phyloP scores from a whole-genome alignment of 2,888 invertebrate species.

The Polymixis lichenea region DNA sequence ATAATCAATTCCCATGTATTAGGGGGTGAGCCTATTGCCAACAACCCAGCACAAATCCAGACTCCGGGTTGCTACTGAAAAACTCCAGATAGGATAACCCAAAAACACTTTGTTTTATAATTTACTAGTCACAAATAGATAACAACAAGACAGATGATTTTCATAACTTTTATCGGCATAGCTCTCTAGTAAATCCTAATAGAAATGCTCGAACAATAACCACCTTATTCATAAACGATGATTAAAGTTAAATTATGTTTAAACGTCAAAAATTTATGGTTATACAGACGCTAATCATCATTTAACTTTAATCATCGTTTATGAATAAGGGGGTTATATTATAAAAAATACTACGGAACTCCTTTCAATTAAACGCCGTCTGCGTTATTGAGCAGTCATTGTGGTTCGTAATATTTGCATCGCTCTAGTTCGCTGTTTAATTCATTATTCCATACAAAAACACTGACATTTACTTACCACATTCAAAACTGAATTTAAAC shows the following conservation, averaged over 20 bases:
- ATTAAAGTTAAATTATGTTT: no score
- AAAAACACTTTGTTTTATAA: neutral
- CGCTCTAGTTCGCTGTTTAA: conserved; percentile 67
- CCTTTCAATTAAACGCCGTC: neutral
- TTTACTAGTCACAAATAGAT: no score
- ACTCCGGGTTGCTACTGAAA: neutral
- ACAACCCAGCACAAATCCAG: neutral
- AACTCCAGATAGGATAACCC: neutral
- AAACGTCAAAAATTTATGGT: no score
- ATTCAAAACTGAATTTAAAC: conserved; percentile 42
- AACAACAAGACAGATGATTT: neutral
- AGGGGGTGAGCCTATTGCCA: neutral
- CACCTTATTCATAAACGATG: no score
- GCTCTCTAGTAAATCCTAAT: neutral
- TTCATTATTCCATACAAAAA: conserved; percentile 55
- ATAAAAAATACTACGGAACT: conserved; percentile 52
- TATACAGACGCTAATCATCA: no score
- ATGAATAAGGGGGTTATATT: no score
- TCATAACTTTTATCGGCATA: no score
- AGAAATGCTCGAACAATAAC: neutral
- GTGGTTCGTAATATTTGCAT: conserved; percentile 57
- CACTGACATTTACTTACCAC: conserved; percentile 51
- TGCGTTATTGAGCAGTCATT: conserved; percentile 58
- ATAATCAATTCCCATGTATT: neutral
- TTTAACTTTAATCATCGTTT: no score